Percentiles rank a stretch among this genome's conserved stretches.
phyloP scores from a whole-genome alignment of 2,797 vertebrate genomes.

The Prionace glauca region DNA sequence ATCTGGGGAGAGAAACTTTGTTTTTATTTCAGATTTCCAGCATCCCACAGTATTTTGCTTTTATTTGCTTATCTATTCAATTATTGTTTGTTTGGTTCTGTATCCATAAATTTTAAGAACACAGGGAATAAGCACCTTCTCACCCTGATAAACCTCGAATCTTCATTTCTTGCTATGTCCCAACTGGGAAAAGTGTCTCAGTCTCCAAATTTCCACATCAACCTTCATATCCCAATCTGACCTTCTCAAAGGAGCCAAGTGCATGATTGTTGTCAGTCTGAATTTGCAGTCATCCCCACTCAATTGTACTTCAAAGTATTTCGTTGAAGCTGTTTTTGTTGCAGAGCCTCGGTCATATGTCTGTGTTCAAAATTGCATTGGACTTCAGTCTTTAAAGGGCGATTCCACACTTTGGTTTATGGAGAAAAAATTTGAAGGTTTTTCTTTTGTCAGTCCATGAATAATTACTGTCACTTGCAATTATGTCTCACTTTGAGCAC shows the following conservation, averaged over 20 bases:
- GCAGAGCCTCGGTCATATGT: background rate
- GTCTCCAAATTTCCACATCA: background rate
- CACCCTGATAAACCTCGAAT: background rate
- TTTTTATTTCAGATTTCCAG: no score
- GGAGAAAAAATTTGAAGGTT: background rate
- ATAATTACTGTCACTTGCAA: background rate
- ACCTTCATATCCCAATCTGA: background rate
- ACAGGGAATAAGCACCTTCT: background rate
- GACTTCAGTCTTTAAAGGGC: background rate
- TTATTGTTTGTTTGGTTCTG: background rate
- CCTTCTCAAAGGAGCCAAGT: background rate
- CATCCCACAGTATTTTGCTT: no score
- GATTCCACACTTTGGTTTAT: background rate
- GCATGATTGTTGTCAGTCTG: background rate
- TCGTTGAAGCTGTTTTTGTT: background rate
- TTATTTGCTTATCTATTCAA: background rate
- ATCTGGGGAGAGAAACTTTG: no score
- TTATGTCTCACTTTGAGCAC: conserved; percentile 27
- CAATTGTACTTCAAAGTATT: conserved; percentile 1
- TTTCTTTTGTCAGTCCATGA: background rate
- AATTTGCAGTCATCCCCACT: conserved; percentile 1
- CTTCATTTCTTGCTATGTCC: background rate
- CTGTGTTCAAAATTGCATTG: background rate
- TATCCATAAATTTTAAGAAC: no score
- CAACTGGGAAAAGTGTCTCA: background rate